Conservation (phyloP, 2,888 invertebrate genomes). For the Platynereis dumerilii region DNA sequence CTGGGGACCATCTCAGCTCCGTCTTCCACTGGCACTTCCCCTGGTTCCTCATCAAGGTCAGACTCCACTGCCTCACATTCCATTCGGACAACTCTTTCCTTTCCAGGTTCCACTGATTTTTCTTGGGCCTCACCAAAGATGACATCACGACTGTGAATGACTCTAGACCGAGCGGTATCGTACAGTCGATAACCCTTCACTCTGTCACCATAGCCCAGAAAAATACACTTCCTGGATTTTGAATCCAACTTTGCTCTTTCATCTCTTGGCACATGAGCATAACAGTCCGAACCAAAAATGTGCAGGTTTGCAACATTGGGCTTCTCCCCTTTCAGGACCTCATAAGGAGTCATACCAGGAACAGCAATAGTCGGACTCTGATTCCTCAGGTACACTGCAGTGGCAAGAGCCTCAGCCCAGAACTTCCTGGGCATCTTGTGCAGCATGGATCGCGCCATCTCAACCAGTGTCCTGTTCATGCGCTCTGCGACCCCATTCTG, state of each 20-base stretch:
- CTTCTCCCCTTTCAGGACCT: constrained; percentile 32
- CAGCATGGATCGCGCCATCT: constrained; percentile 42
- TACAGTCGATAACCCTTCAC: constrained; percentile 27
- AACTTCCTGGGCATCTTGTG: constrained; percentile 38
- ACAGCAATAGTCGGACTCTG: constrained; percentile 41
- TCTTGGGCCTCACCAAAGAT: constrained; percentile 33
- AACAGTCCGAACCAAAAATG: constrained; percentile 28
- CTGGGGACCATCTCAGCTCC: no score
- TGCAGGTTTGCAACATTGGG: constrained; percentile 24
- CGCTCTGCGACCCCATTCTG: constrained; percentile 56
- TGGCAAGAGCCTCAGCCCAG: constrained; percentile 57
- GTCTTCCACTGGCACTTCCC: no score
- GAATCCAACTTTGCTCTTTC: constrained; percentile 24
- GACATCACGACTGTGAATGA: constrained; percentile 30
- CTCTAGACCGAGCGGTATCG: constrained; percentile 8
- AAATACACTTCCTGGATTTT: constrained; percentile 20
- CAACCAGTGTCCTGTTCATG: constrained; percentile 49
- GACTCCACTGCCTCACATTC: no score
- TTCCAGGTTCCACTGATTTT: no score
- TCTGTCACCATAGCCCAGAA: constrained; percentile 34
- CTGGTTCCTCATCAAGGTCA: no score
- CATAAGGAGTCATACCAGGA: constrained; percentile 34
- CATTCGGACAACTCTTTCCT: no score
- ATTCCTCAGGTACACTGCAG: constrained; percentile 52
- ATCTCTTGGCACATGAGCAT: constrained; percentile 33